Percentiles rank a stretch among this genome's conserved stretches.
Conservation (phyloP, 2,888 invertebrate genomes). For the Troides oblongomaculatus region DNA sequence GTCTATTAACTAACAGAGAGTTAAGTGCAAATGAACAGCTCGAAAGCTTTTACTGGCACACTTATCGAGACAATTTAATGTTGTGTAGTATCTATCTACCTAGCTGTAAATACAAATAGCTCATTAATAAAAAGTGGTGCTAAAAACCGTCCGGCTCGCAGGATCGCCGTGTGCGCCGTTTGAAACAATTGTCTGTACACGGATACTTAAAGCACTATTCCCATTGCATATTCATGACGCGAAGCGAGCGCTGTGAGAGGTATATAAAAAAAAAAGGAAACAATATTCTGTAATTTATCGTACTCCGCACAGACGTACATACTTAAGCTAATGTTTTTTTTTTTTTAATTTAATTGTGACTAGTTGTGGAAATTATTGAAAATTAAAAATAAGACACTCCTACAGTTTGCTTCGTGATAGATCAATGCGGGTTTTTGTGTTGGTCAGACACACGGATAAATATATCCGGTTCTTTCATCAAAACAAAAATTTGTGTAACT, state of each 20-base stretch:
- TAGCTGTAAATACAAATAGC: constrained; percentile 17
- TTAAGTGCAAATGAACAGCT: constrained; percentile 23
- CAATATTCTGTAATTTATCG: constrained; percentile 25
- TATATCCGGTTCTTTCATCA: no score
- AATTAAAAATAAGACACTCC: constrained; percentile 4
- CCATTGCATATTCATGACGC: constrained; percentile 27
- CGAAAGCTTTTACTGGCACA: constrained; percentile 2
- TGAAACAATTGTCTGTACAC: constrained; percentile 25
- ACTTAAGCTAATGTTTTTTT: constrained; percentile 9
- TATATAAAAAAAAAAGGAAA: constrained; percentile 19
- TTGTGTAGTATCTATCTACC: background rate
- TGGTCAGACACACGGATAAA: no score
- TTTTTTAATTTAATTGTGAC: constrained; percentile 11
- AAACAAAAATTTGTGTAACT: no score
- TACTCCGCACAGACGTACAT: constrained; percentile 22
- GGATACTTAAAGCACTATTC: constrained; percentile 19
- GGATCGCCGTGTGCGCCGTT: constrained; percentile 6
- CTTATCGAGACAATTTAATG: constrained; percentile 22
- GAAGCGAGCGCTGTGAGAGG: constrained; percentile 11
- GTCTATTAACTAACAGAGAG: constrained; percentile 17
- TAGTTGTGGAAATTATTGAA: constrained; percentile 8
- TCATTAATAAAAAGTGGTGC: constrained; percentile 15
- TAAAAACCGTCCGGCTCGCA: constrained; percentile 4
- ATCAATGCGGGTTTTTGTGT: no score
- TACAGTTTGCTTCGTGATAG: background rate